Conservation (phyloP, 1,140 invertebrate genomes). For the Plectrocnemia conspersa region DNA sequence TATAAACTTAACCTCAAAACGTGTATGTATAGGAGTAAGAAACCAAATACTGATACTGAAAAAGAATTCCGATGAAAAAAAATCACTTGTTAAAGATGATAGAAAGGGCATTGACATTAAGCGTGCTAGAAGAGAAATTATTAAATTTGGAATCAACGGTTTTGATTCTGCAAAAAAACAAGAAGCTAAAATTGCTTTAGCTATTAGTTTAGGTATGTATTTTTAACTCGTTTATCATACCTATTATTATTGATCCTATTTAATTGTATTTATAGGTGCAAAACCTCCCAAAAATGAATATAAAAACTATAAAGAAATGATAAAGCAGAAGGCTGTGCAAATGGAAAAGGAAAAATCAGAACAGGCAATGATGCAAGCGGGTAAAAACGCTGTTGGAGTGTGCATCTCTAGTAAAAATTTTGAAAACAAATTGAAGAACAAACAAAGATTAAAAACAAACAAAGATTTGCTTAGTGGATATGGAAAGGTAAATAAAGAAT, state of each 20-base stretch:
- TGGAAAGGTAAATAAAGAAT: constrained; percentile 35
- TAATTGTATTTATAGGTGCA: constrained; percentile 45
- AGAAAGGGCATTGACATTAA: constrained; percentile 52
- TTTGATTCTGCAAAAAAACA: constrained; percentile 53
- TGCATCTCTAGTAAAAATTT: constrained; percentile 41
- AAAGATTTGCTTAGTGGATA: constrained; percentile 31
- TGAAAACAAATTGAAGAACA: constrained; percentile 43
- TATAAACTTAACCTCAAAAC: no score
- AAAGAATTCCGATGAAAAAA: neutral
- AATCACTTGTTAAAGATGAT: neutral
- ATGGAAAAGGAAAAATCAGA: constrained; percentile 40
- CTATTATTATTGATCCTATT: neutral
- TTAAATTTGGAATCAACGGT: constrained; percentile 62
- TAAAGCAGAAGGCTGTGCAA: constrained; percentile 42
- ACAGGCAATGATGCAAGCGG: constrained; percentile 47
- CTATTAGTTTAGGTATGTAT: constrained; percentile 53
- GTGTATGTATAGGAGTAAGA: neutral
- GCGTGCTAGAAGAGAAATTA: constrained; percentile 55
- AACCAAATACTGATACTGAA: neutral
- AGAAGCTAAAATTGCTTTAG: constrained; percentile 55
- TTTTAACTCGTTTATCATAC: neutral
- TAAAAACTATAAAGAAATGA: constrained; percentile 56
- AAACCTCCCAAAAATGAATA: constrained; percentile 55
- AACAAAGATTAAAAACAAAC: constrained; percentile 39
- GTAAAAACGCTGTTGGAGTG: constrained; percentile 49